phyloP scores from a whole-genome alignment of 2,797 vertebrate species.

The Heteromormyrus szaboi region DNA sequence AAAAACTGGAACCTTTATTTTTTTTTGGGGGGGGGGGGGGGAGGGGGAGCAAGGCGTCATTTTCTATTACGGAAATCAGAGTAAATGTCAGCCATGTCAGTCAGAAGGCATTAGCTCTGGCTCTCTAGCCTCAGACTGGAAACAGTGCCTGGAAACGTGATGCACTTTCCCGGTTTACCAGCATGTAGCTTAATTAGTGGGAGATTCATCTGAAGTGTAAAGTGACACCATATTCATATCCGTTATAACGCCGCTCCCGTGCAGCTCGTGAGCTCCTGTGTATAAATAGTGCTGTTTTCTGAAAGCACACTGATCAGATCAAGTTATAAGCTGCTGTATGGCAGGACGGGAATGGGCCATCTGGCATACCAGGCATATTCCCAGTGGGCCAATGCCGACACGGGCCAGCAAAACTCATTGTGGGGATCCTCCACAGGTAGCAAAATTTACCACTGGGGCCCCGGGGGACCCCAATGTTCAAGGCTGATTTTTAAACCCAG shows the following conservation, averaged over 20 bases:
- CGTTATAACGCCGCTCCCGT: background rate
- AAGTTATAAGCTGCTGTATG: background rate
- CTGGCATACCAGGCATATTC: background rate
- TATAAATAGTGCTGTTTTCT: background rate
- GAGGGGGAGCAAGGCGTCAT: background rate
- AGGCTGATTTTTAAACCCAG: background rate
- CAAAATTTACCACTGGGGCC: background rate
- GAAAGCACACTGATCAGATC: background rate
- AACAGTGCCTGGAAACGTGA: background rate
- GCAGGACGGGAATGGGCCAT: background rate
- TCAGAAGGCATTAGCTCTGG: background rate
- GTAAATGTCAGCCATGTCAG: conserved; percentile 1
- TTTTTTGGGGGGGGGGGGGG: background rate
- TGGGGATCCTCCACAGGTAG: background rate
- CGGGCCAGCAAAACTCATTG: background rate
- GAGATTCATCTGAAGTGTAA: background rate
- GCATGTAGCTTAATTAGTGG: background rate
- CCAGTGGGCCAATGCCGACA: background rate
- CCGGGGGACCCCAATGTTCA: background rate
- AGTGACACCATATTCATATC: background rate
- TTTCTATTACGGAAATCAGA: background rate
- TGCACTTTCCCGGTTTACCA: background rate
- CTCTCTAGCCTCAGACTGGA: background rate
- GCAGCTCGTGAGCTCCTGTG: background rate
- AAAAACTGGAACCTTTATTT: background rate